Conservation (phyloP, 1,140 invertebrate species). For the Dinothrombium tinctorium region DNA sequence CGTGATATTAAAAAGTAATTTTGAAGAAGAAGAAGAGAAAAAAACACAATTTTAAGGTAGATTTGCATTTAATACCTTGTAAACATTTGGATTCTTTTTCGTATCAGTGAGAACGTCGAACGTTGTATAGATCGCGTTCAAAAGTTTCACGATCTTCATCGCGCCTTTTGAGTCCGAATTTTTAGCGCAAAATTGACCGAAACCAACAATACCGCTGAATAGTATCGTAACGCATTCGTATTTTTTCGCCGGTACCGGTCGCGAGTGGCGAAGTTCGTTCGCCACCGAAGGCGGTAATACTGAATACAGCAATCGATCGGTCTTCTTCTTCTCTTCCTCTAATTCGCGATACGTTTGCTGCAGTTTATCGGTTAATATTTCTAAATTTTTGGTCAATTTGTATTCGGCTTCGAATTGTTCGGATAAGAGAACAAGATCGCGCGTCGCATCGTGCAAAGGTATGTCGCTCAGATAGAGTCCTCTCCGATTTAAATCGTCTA, state of each 20-base stretch:
- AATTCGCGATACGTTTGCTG: constrained; percentile 83
- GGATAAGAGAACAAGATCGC: constrained; percentile 83
- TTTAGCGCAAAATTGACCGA: constrained; percentile 57
- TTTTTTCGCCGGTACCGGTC: constrained; percentile 58
- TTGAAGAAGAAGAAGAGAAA: too few relatives aligned
- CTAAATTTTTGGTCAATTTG: constrained; percentile 81
- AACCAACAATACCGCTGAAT: constrained; percentile 82
- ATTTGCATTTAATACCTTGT: constrained; percentile 43
- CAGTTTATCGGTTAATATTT: constrained; percentile 82
- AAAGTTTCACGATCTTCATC: constrained; percentile 75
- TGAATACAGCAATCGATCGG: constrained; percentile 79
- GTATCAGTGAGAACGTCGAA: constrained; percentile 78
- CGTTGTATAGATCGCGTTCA: constrained; percentile 69
- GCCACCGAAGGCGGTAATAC: constrained; percentile 78
- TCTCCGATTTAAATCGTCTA: constrained; percentile 68
- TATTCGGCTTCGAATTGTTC: constrained; percentile 96
- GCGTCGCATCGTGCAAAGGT: constrained; percentile 81
- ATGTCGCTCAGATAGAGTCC: constrained; percentile 84
- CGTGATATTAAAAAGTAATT: too few relatives aligned
- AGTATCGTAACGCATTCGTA: constrained; percentile 71
- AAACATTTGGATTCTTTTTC: constrained; percentile 69
- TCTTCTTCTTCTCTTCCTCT: constrained; percentile 86
- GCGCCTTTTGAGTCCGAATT: constrained; percentile 57
- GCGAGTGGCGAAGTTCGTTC: constrained; percentile 64
- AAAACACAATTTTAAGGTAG: too few relatives aligned